phyloP scores from a whole-genome alignment of 2,888 invertebrate species.

The Eristalis arbustorum region DNA sequence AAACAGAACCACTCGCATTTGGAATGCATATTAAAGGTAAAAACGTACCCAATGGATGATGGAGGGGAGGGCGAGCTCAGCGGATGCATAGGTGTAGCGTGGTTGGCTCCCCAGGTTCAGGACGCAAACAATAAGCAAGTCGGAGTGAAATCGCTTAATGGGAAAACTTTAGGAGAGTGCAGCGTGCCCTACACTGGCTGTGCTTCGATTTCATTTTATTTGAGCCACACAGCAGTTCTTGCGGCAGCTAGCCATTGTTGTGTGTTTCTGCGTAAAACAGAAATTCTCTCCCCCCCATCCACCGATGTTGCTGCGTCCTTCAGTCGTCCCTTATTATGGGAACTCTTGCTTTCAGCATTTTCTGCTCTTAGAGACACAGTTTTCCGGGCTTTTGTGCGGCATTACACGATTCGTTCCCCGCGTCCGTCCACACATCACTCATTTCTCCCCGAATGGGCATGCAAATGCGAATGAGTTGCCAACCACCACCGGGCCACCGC shows the following conservation, averaged over 20 bases:
- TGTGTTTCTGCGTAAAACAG: constrained; percentile 62
- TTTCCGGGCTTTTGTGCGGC: constrained; percentile 29
- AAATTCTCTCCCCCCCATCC: background rate
- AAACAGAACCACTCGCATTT: constrained; percentile 28
- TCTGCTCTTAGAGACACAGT: constrained; percentile 30
- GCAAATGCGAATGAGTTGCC: background rate
- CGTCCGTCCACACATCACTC: constrained; percentile 40
- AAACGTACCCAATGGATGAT: constrained; percentile 41
- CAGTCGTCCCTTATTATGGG: constrained; percentile 24
- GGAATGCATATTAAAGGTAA: constrained; percentile 58
- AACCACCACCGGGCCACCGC: background rate
- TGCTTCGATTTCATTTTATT: constrained; percentile 41
- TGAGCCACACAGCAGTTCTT: constrained; percentile 36
- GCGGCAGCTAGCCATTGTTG: constrained; percentile 49
- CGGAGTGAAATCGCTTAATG: constrained; percentile 65
- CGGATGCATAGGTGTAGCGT: background rate
- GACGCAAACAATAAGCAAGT: constrained; percentile 64
- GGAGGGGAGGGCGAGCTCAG: constrained; percentile 2
- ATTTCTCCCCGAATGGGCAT: background rate
- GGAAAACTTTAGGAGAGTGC: constrained; percentile 58
- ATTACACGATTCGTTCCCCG: background rate
- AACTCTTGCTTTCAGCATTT: background rate
- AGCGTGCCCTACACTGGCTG: constrained; percentile 26
- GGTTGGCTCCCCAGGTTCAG: background rate
- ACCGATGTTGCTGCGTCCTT: background rate